Base-by-base conservation (phyloP, 2,888 invertebrate genomes). In the Hypomecis atomaria region DNA sequence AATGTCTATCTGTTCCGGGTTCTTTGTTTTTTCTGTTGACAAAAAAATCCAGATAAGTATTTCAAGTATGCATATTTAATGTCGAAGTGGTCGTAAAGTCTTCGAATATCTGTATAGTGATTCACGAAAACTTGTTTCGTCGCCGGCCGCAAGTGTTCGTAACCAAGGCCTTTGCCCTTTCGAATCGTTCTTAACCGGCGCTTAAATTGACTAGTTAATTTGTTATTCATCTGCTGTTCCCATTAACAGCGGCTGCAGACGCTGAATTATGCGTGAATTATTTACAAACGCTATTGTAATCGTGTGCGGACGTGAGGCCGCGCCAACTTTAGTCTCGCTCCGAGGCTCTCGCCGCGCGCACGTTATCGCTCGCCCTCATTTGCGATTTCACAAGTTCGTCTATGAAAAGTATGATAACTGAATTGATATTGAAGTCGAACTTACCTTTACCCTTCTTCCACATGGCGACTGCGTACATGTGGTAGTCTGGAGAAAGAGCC, bases 371-470 rank as follows among this genome's bases (percentile, higher is more conserved):
- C 74, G 72, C 13, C 63, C 75, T 71, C 62, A 72, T 65, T 72
- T 74, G 36, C 53, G 34, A 64, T 65, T 73, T 70, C 64, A 64
- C 67, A 64, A 70, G 42, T 57, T 59, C 49, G 64, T 56, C 40
- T 55, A 65, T 58, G 40, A 60, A 36, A 61, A 37, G 9, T 56
- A 42, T 62, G n/a, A 23, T 52, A 52, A 23, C 10, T 8, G 54
- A 62, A 61, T 60, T 56, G 43, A 52, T 71, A 34, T 37, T 54
- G 7, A 33, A 52, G 55, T 56, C 23, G 37, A 69, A 89, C 93
- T 80, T 85, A 95, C 96, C 95, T 94, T 95, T 95, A 84, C 95
- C 94, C 84, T 94, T 94, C 86, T 95, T 94, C 94, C 95, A 95
- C 85, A 95, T 91, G 75, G 95, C 95, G 75, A 96, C 92, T 74